Evolutionary conservation across 2,888 invertebrate species (phyloP), one percentile per base, ranked within the genome.

Genomic region (Ephialtes manifestator): DNA sequence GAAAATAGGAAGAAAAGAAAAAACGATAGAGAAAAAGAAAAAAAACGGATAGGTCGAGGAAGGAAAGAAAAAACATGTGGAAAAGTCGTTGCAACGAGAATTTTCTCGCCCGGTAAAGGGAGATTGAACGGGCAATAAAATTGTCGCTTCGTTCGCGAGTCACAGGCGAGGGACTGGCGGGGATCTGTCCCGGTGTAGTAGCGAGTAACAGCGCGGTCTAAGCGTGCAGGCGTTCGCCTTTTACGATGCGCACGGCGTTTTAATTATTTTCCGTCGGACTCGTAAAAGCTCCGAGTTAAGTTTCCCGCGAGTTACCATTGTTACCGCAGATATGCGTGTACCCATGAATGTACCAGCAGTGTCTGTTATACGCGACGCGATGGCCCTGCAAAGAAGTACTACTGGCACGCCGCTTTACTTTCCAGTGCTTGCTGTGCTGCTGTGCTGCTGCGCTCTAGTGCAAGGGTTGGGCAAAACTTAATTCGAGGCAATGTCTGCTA

Each of bases 91-190:
- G 84, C 86, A 71, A 83, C 85, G 86, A 86, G 87, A 81, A 80
- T 77, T 85, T 81, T 78, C 79, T 81, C 81, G 81, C 75, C 76
- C 72, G 78, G 63, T 82, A 85, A 71, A 77, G 75, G 87, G 85
- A 87, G 89, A 89, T 88, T 89, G 89, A 89, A 88, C 88, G 87
- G 84, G 88, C 87, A 89, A 89, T 89, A 89, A 89, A 89, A 88
- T 88, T 85, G 84, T 89, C 87, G 87, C 86, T 76, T 80, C 60
- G 68, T 13, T 28, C 48, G 10, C 46, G 68, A 24, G 20, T 24
- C 77, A 24, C 24, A 76, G 80, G 78, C 43, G 58, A 51, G 43
- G 65, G 46, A 67, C 43, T 58, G 70, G 24, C 55, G 63, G 65
- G 28, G 67, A 71, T 31, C 35, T 20, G 58, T 55, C 67, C 55